Percentiles rank a stretch among this genome's conserved stretches.
phyloP scores from a whole-genome alignment of 2,888 invertebrate species.

The Agrotis exclamationis region DNA sequence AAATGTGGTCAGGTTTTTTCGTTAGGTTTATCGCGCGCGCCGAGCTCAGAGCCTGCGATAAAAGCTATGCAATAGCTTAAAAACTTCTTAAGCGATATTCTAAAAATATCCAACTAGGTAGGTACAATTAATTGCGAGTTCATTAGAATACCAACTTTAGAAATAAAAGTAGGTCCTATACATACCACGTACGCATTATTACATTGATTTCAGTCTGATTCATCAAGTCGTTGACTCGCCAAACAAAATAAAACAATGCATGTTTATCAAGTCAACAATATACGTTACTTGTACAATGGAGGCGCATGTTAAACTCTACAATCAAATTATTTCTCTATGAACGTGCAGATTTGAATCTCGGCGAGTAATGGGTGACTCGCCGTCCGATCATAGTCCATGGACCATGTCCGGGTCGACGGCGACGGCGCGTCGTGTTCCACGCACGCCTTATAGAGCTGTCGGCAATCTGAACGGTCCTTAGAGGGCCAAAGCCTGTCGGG shows the following conservation, averaged over 20 bases:
- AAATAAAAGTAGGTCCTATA: slow-evolving; percentile 6
- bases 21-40: too few species aligned
- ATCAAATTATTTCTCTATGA: too few species aligned
- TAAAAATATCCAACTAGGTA: background rate
- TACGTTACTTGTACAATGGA: slow-evolving; percentile 8
- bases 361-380: background rate
- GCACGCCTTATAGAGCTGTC: too few species aligned
- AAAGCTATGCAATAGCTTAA: too few species aligned
- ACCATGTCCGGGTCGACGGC: too few species aligned
- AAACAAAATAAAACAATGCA: slow-evolving; percentile 44
- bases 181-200: slow-evolving; percentile 22
- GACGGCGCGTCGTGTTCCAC: too few species aligned
- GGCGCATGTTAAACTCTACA: slow-evolving; percentile 1
- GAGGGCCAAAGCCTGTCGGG: too few species aligned
- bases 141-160: slow-evolving; percentile 6
- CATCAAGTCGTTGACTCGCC: slow-evolving; percentile 34
- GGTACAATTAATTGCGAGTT: background rate
- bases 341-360: too few species aligned
- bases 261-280: slow-evolving; percentile 19
- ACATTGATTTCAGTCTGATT: slow-evolving; percentile 27
- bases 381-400: too few species aligned
- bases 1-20: too few species aligned
- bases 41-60: too few species aligned
- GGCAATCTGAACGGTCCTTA: too few species aligned
- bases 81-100: background rate